Percentiles rank a stretch among this genome's conserved stretches.
These are phyloP conservation scores for Psylliodes chrysocephalus DNA, from an alignment of 2,888 invertebrate genomes.

Conservation along the genomic window DNA sequence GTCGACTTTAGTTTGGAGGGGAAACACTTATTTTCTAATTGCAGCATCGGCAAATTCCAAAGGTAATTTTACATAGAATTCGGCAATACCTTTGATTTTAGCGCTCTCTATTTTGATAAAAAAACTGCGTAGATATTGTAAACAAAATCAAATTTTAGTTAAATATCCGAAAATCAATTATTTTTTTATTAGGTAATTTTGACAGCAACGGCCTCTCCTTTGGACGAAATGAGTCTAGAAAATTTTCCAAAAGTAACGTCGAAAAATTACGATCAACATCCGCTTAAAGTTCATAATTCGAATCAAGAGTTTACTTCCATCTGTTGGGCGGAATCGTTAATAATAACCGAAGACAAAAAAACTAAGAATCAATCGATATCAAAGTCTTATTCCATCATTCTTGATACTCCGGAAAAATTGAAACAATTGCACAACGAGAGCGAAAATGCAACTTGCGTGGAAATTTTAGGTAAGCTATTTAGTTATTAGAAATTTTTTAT, in stretches of 20 bases:
- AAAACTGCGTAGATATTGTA: no score
- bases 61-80: no score
- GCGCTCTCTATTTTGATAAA: no score
- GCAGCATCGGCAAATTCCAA: no score
- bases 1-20: no score
- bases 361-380: slow-evolving; percentile 30
- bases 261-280: slow-evolving; percentile 6
- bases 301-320: slow-evolving; percentile 27
- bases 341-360: slow-evolving; percentile 36
- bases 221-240: background rate
- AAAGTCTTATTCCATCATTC: slow-evolving; percentile 34
- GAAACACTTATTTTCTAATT: no score
- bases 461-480: slow-evolving; percentile 13
- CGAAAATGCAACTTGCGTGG: slow-evolving; percentile 25
- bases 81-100: no score
- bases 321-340: slow-evolving; percentile 33
- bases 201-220: background rate
- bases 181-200: background rate
- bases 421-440: background rate
- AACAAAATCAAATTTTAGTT: no score
- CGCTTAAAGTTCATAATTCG: background rate
- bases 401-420: slow-evolving; percentile 28
- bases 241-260: background rate
- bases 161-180: no score
- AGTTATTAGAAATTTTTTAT: no score